Evolutionary conservation across 2,113 vertebrate genomes (phyloP), one percentile per base, ranked within the genome.

Genomic region (Panurus biarmicus): DNA sequence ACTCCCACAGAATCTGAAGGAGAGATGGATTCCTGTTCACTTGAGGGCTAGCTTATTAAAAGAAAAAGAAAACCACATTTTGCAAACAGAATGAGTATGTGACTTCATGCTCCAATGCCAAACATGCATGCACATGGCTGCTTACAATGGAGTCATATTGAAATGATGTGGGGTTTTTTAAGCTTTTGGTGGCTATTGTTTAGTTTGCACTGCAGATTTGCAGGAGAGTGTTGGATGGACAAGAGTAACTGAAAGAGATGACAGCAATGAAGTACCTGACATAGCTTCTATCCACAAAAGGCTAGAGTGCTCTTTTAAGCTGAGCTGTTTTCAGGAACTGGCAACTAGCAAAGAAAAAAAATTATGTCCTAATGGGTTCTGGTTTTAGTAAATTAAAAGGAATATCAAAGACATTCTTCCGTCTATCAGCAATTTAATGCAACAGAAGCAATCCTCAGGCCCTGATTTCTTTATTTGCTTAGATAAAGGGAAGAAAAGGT

Each of bases 341-440:
- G 47, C 38, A 71, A 42, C 12, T 33, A 38, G 14, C 9, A 13
- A 61, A 31, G 50, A 47, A 23, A 81, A 54, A 57, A 62, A 61
- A 24, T 7, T 5, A 69, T 56, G 26, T 48, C 60, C 54, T 92
- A 47, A 29, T 50, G 42, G 15, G 12, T 78, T 77, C 38, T 67
- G 33, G 70, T 44, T 83, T 81, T 65, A 44, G 26, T 31, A 75
- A 82, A 93, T 67, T 75, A 82, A 87, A 85, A 78, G 42, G 21
- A 90, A 7, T 31, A 65, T 36, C 40, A 69, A 82, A 79, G 35
- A 47, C 40, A 26, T 29, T 54, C 2, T 77, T 77, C 16, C 4
- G 0, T 75, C 42, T 67, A n/a, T 86, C 57, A 67, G 44, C 35
- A 64, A 54, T 62, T 85, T 64, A 33, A 61, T 84, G 23, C 20